Evolutionary conservation across 1,140 invertebrate genomes (phyloP).

Genomic region (Monomorium pharaonis): DNA sequence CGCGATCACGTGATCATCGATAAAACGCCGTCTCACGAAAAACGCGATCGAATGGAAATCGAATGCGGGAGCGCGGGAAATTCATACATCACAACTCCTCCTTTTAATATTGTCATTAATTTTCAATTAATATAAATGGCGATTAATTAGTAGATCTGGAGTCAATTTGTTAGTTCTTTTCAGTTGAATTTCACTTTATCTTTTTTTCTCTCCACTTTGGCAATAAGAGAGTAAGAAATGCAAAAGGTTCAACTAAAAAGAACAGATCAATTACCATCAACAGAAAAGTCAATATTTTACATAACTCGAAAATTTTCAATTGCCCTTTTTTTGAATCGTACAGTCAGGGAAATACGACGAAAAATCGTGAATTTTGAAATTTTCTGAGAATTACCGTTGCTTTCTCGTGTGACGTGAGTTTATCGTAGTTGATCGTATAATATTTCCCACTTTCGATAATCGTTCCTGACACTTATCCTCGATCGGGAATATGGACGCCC

Average conservation of each 20-base stretch:
- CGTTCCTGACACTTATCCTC: background rate
- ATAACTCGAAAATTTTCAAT: background rate
- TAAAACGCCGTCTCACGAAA: background rate
- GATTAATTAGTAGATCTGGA: background rate
- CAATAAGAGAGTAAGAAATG: no score
- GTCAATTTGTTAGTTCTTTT: no score
- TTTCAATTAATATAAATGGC: background rate
- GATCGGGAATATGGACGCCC: background rate
- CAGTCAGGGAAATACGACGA: background rate
- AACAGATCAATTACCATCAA: background rate
- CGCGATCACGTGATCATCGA: background rate
- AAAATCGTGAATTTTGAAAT: background rate
- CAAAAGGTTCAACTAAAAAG: no score
- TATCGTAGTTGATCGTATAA: background rate
- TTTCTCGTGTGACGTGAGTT: background rate
- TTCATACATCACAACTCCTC: background rate
- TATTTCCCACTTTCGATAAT: background rate
- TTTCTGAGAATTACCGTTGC: background rate
- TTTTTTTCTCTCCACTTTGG: background rate
- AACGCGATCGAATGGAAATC: background rate
- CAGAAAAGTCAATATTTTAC: background rate
- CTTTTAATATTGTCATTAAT: background rate
- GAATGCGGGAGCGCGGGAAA: background rate
- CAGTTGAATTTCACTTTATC: no score
- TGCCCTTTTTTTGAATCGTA: background rate